Evolutionary conservation across 1,140 invertebrate genomes (phyloP), one percentile per base, ranked within the genome.

Genomic region (Caerostris darwini): DNA sequence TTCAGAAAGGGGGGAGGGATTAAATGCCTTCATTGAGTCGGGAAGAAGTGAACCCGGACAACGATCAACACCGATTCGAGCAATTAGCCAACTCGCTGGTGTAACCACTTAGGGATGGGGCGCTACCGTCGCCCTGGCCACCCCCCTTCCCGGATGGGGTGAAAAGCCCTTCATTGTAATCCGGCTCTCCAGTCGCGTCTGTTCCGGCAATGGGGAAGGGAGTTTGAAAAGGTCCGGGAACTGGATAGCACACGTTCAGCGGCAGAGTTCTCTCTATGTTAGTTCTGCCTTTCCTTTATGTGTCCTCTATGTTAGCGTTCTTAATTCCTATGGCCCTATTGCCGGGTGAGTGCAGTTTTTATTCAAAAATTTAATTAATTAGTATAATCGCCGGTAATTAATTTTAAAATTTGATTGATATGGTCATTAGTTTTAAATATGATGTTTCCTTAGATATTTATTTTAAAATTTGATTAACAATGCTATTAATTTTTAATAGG

Each of bases 111-210:
- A 77, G 61, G 71, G 34, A 19, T 50, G 71, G 34, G 71, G 71
- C 71, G 71, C 71, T 77, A 12, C 34, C 12, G 71, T 77, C 71
- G 71, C 71, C 8, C 6, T n/a, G n/a, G n/a, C 69, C 34, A 19
- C 71, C 12, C 50, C 71, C 34, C 2, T 0, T 34, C 19, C 71
- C 8, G 12, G 1, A 10, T 17, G 3, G 19, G 53, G 71, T 77
- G 71, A 77, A 77, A 77, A 77, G 71, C 71, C 10, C 71, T 77
- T 77, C 71, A 77, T 77, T 34, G 71, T 12, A 34, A 50, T 77
- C 10, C 34, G 6, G 71, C 50, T 77, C 19, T 50, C 53, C 71
- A 77, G 71, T 64, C 53, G 50, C 34, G 71, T 77, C 71, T 77
- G 71, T 77, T 77, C 71, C 71, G 71, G 71, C 10, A 50, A 53